Evolutionary conservation across 2,797 vertebrate genomes (phyloP).

Genomic region (Perodicticus potto): DNA sequence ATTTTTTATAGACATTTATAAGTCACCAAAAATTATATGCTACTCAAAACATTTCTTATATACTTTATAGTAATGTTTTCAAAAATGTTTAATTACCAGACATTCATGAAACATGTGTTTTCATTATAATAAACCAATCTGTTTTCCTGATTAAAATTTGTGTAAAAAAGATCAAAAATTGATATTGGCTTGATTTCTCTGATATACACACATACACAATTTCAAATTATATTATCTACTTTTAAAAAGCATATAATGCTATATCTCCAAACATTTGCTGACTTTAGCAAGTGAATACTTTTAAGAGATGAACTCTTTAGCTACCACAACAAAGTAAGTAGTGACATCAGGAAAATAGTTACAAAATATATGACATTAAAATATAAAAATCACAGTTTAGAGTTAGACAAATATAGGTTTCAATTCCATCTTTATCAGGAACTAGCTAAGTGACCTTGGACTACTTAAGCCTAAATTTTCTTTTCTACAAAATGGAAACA

Average conservation of each 20-base stretch:
- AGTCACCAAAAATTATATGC: background rate
- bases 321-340: background rate
- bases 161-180: constrained; percentile 43
- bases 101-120: constrained; percentile 16
- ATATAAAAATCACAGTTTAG: constrained; percentile 7
- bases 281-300: background rate
- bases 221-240: background rate
- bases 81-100: constrained; percentile 39
- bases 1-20: constrained; percentile 53
- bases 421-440: background rate
- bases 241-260: constrained; percentile 32
- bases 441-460: background rate
- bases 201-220: background rate
- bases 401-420: background rate
- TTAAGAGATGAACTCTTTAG: constrained; percentile 28
- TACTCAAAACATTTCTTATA: constrained; percentile 22
- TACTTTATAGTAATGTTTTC: background rate
- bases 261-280: no score
- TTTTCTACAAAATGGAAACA: constrained; percentile 21
- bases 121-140: constrained; percentile 48
- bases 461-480: constrained; percentile 17
- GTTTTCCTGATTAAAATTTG: background rate
- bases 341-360: constrained; percentile 33
- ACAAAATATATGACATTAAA: constrained; percentile 16
- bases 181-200: constrained; percentile 24